Base-by-base conservation (phyloP, 2,888 invertebrate genomes). In the Apocheima hispidaria region DNA sequence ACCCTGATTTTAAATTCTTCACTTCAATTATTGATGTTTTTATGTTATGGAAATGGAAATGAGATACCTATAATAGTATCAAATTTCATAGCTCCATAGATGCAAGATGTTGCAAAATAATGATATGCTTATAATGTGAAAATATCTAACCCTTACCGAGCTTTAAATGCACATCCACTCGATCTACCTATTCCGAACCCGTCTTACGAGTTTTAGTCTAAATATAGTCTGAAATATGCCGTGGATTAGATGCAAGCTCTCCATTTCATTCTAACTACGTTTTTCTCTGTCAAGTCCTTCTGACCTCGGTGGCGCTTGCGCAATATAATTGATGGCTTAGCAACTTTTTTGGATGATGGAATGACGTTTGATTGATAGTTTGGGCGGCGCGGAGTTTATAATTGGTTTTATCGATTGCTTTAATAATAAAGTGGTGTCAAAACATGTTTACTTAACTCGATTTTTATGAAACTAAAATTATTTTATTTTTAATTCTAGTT, bases 221-320 rank as follows among this genome's bases (percentile, higher is more conserved):
- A 65, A 63, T 60, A 65, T 68, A 66, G 64, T 30, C 66, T 53
- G 51, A 59, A 46, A 57, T 63, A 61, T 58, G 52, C 63, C 38
- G 49, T 54, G 52, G 59, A 64, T 66, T 60, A 18, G 60, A 53
- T 46, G 41, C 52, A 43, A 51, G 68, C 70, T 71, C 65, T 69
- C 67, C 58, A 58, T 71, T 69, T 73, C 60, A 52, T 62, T 68
- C 63, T 53, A 18, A 55, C 44, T 51, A 38, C 23, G 28, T 63
- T 57, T 64, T 60, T 69, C 49, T 64, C 63, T 53, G 50, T 62
- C 60, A 33, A 36, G 52, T 52, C 56, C 53, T 52, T 48, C 52
- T 55, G 65, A 64, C 61, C 63, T 70, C 66, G 54, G 56, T 46
- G 56, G 48, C 60, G 56, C 66, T 68, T 71, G 63, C 66, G 67